Evolutionary conservation across 2,888 invertebrate genomes (phyloP), one percentile per base, ranked within the genome.

Genomic region (Spilosoma lubricipeda): DNA sequence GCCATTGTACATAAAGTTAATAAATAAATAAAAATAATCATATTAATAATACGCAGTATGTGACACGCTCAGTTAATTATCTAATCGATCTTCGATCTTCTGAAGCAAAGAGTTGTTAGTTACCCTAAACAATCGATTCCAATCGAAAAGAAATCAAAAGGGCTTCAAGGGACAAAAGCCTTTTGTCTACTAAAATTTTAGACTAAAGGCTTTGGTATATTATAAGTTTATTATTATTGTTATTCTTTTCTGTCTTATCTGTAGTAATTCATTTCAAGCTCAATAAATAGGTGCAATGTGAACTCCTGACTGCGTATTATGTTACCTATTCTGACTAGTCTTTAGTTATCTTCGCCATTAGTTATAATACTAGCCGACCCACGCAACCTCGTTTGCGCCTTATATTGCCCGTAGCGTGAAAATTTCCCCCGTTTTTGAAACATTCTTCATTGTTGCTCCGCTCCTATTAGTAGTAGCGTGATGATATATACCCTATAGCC

Each of bases 271-370:
- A 30, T 63, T 42, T n/a, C 15, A 15, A 67, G n/a, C 42, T 27
- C 42, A 67, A 9, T 67, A 27, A 45, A 67, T 45, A 45, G 27
- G 1, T 67, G 45, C 67, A 67, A 67, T 45, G 27, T n/a, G 67
- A 67, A 20, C 27, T 9, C 18, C 30, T 67, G 30, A 20, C 27
- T 20, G 18, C 42, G 67, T 42, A 27, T 67, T 27, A 42, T 27
- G 18, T 67, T 45, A 45, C 42, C 67, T n/a, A 27, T 67, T 42
- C 67, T 67, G 67, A 67, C 27, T 42, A 67, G 27, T 27, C 27
- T 7, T 20, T 27, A 13, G 27, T 27, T 42, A 5, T 42, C 59
- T 27, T 3, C 27, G 18, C 45, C 45, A 23, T 20, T 27, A 13
- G 27, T 27, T 42, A 5, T 42, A n/a, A 8, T 66, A 66, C n/a